Evolutionary conservation across 2,888 invertebrate species (phyloP).

Genomic region (Seira ritae): DNA sequence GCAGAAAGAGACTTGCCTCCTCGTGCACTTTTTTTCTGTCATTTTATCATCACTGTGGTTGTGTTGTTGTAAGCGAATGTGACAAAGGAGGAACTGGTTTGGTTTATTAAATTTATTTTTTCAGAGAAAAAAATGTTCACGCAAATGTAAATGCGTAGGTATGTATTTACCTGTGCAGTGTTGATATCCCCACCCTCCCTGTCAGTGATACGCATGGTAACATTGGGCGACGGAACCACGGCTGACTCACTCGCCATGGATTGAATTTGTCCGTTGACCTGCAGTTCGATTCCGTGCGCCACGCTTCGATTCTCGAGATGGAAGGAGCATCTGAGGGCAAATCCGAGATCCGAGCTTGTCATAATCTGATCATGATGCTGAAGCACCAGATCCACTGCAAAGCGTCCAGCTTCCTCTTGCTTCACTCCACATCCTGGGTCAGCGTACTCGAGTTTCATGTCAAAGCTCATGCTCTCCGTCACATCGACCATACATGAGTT

Average conservation of each 20-base stretch:
- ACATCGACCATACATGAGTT: constrained; percentile 77
- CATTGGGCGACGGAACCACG: constrained; percentile 77
- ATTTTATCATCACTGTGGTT: background rate
- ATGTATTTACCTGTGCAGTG: constrained; percentile 75
- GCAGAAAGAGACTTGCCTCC: too few species aligned
- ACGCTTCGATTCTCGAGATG: constrained; percentile 76
- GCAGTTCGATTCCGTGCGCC: constrained; percentile 75
- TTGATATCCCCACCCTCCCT: constrained; percentile 76
- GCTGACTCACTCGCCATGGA: constrained; percentile 75
- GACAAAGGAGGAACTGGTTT: constrained; percentile 53
- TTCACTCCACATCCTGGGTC: constrained; percentile 76
- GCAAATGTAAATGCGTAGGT: background rate
- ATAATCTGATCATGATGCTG: constrained; percentile 77
- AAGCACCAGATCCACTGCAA: constrained; percentile 76
- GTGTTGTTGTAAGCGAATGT: background rate
- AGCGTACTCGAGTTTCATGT: constrained; percentile 76
- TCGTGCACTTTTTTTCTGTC: background rate
- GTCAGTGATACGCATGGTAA: constrained; percentile 77
- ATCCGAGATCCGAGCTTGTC: constrained; percentile 77
- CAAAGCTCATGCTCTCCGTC: constrained; percentile 76
- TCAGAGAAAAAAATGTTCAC: too few species aligned
- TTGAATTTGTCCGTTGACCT: constrained; percentile 75
- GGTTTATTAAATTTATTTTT: too few species aligned
- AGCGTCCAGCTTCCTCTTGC: constrained; percentile 75
- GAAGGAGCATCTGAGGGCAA: constrained; percentile 77